Evolutionary conservation across 2,888 invertebrate species (phyloP), one percentile per base, ranked within the genome.

Genomic region (Micoletzkya japonica): DNA sequence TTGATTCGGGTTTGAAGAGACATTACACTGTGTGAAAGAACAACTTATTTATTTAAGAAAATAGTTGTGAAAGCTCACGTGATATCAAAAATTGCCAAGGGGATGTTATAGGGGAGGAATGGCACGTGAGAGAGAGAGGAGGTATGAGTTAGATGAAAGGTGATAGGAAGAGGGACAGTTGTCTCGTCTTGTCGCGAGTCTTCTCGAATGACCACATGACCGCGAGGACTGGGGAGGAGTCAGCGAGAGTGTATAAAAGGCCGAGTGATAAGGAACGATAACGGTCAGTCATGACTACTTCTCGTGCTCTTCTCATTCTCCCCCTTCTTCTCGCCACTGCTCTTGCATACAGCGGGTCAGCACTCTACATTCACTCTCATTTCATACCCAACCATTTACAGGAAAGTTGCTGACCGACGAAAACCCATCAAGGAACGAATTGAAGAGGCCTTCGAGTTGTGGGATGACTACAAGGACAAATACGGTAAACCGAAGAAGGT

Each of bases 391-490:
- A n/a, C 32, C 30, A 30, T 17, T 14, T 39, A 60, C 37, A 6
- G 24, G 10, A 6, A n/a, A 52, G 10, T 14, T n/a, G 17, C 24
- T 52, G n/a, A 64, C 52, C 10, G 44, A 67, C 56, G 56, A 57
- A 39, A 67, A 57, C 56, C 56, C 17, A 56, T 69, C 58, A 74
- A 71, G 50, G 34, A 72, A 49, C 30, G 67, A 57, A 81, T 82
- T 63, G 77, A 80, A 58, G 70, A 77, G 54, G 83, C 83, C 50
- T 81, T 78, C 64, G 74, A 79, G 50, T 74, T 82, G 67, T 84
- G 84, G 84, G 75, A 79, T 36, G 74, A 77, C 52, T 84, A 76
- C 74, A 84, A 84, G 74, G 77, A 76, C 57, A 70, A 76, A n/a
- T 82, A 74, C 71, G 78, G 81, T 76, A 70, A 54, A 71, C 58